phyloP scores from a whole-genome alignment of 92 coral and sea anemone genomes.

The Epizoanthus illoricatus region DNA sequence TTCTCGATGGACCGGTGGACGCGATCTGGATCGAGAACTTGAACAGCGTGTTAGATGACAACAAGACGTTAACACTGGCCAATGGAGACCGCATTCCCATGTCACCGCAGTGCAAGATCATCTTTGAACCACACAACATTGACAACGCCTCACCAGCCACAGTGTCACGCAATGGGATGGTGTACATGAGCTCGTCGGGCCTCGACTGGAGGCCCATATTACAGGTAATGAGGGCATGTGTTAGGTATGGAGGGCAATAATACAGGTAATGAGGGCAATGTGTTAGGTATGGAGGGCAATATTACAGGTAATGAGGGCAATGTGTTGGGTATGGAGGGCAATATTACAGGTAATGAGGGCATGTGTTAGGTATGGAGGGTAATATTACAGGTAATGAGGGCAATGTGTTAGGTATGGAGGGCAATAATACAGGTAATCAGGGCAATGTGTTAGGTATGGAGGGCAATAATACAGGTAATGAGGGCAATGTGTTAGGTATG shows the following conservation, averaged over 20 bases:
- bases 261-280: background rate
- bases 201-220: conserved; percentile 84
- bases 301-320: background rate
- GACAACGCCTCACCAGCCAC: conserved; percentile 91
- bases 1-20: conserved; percentile 86
- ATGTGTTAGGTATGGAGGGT: no score
- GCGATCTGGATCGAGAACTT: conserved; percentile 88
- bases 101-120: conserved; percentile 89
- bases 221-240: conserved; percentile 43
- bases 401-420: background rate
- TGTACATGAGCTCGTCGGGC: conserved; percentile 92
- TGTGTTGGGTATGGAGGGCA: no score
- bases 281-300: no score
- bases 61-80: conserved; percentile 85
- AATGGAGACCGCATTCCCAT: conserved; percentile 88
- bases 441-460: background rate
- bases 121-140: conserved; percentile 87
- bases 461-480: conserved; percentile 5
- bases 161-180: conserved; percentile 92
- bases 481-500: no score
- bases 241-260: background rate
- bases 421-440: background rate
- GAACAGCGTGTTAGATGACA: conserved; percentile 85
- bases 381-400: no score
- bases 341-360: no score